Percentiles rank a stretch among this genome's conserved stretches.
phyloP scores from a whole-genome alignment of 2,113 vertebrate species.

The sheep (Ovis aries) region ARS-UI_Ramb_v3.0 NC_056057.1:40061001-40061500 shows the following conservation, averaged over 20 bases:
- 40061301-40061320: constrained; percentile 38
- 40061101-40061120: constrained; percentile 71
- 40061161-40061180: constrained; percentile 61
- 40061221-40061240: constrained; percentile 66
- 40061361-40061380: constrained; percentile 25
- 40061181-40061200: constrained; percentile 58
- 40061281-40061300: constrained; percentile 48
- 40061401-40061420: not conserved
- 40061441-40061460: not conserved
- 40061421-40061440: constrained; percentile 12
- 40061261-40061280: constrained; percentile 59
- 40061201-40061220: constrained; percentile 71
- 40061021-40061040: constrained; percentile 40
- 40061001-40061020: not conserved
- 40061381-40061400: constrained; percentile 9
- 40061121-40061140: constrained; percentile 74
- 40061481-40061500: not conserved
- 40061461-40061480: not conserved
- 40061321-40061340: constrained; percentile 44
- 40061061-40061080: constrained; percentile 73
- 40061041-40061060: constrained; percentile 54
- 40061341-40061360: constrained; percentile 47
- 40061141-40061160: constrained; percentile 59
- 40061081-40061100: constrained; percentile 74
- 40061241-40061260: constrained; percentile 34